A percentile compares a stretch with the other conserved stretches of the same genome.
Evolutionary conservation across 2,113 vertebrate genomes (phyloP).

Genomic region (Seriola quinqueradiata): DNA sequence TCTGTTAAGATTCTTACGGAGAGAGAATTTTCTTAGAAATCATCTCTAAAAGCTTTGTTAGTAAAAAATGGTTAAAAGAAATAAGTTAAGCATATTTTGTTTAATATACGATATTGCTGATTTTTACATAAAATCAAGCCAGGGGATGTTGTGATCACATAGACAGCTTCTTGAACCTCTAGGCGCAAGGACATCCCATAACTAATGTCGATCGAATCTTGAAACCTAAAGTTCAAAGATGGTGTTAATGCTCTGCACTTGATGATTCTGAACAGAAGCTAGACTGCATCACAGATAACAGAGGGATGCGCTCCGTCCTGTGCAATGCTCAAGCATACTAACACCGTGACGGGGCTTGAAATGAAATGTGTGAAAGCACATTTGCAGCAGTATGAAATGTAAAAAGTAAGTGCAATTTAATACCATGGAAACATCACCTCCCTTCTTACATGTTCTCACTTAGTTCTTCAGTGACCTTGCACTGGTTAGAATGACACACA

Average conservation of each 20-base stretch:
- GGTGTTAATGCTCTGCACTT: background rate
- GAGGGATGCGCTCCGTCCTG: slow-evolving; percentile 17
- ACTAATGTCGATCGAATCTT: background rate
- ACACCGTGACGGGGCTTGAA: slow-evolving; percentile 37
- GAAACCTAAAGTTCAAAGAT: background rate
- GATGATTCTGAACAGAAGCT: slow-evolving; percentile 13
- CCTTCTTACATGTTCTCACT: slow-evolving; percentile 20
- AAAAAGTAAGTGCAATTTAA: slow-evolving; percentile 20
- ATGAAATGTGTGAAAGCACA: slow-evolving; percentile 53
- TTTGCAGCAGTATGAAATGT: slow-evolving; percentile 32
- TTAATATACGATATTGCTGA: too few relatives aligned
- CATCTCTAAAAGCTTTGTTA: too few relatives aligned
- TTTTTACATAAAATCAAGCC: background rate
- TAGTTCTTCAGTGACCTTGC: slow-evolving; percentile 25
- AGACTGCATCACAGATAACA: slow-evolving; percentile 6
- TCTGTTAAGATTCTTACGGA: too few relatives aligned
- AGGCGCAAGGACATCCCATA: background rate
- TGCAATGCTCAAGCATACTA: slow-evolving; percentile 30
- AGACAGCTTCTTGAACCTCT: background rate
- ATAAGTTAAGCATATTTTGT: too few relatives aligned
- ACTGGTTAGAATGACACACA: slow-evolving; percentile 6
- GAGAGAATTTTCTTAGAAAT: too few relatives aligned
- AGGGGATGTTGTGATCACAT: background rate
- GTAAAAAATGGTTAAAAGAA: too few relatives aligned
- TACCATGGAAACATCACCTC: slow-evolving; percentile 26